Conservation (phyloP, 1,140 invertebrate genomes). For the Heterodera carotae region DNA sequence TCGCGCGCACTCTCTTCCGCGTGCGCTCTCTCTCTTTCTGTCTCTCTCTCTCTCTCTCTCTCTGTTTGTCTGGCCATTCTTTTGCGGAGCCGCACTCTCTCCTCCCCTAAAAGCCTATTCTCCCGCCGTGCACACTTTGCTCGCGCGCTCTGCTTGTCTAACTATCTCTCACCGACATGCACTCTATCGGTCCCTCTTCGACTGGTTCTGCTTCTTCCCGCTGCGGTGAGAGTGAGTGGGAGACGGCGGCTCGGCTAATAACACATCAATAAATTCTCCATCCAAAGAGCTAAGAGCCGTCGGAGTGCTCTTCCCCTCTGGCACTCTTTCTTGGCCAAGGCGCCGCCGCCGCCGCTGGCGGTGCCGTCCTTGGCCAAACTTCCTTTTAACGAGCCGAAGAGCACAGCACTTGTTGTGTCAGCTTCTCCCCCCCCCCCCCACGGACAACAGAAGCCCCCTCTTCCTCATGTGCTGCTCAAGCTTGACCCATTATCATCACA, state of each 20-base stretch:
- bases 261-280: slow-evolving; percentile 26
- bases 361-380: slow-evolving; percentile 10
- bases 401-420: slow-evolving; percentile 1
- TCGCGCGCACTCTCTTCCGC: background rate
- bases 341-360: slow-evolving; percentile 6
- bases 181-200: background rate
- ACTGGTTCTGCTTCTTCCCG: slow-evolving; percentile 3
- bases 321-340: slow-evolving; percentile 10
- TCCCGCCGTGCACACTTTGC: background rate
- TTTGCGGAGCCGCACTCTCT: background rate
- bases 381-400: slow-evolving; percentile 18
- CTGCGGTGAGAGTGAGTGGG: background rate
- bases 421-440: too few relatives aligned
- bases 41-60: background rate
- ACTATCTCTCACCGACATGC: background rate
- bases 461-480: background rate
- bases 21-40: background rate
- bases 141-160: background rate
- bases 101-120: background rate
- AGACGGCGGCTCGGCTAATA: slow-evolving; percentile 9
- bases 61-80: background rate
- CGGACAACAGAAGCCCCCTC: background rate
- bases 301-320: background rate
- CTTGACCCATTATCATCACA: slow-evolving; percentile 9
- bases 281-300: background rate